Evolutionary conservation across 2,888 invertebrate species (phyloP).

Genomic region (Macrophya alboannulata): DNA sequence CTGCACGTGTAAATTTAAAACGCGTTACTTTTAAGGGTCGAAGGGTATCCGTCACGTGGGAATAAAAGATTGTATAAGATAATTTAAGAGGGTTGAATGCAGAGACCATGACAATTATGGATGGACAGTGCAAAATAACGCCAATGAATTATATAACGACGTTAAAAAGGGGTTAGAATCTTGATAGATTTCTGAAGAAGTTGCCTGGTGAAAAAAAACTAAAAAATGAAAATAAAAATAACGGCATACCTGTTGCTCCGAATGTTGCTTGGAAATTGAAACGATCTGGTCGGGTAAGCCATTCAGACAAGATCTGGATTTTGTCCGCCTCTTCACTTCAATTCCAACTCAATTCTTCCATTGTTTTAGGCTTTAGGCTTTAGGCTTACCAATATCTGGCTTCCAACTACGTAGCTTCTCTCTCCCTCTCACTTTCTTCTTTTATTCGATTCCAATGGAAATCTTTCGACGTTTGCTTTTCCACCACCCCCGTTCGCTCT

Average conservation of each 20-base stretch:
- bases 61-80: neutral
- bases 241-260: slow-evolving; percentile 57
- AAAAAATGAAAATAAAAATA: neutral
- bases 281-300: slow-evolving; percentile 47
- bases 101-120: no score
- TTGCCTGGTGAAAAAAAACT: neutral
- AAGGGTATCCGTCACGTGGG: neutral
- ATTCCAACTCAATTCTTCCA: slow-evolving; percentile 56
- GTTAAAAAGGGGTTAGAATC: slow-evolving; percentile 8
- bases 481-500: neutral
- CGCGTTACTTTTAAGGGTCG: neutral
- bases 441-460: slow-evolving; percentile 71
- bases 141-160: neutral
- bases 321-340: slow-evolving; percentile 53
- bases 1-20: neutral
- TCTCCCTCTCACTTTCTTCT: slow-evolving; percentile 63
- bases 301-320: slow-evolving; percentile 56
- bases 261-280: slow-evolving; percentile 55
- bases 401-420: slow-evolving; percentile 56
- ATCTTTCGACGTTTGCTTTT: slow-evolving; percentile 53
- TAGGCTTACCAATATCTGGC: slow-evolving; percentile 52
- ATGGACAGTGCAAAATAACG: neutral
- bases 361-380: slow-evolving; percentile 55
- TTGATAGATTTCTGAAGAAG: slow-evolving; percentile 28
- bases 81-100: slow-evolving; percentile 2